These are phyloP conservation scores for Scophthalmus maximus DNA, from an alignment of 2,113 vertebrate species.

Conservation along the genomic window DNA sequence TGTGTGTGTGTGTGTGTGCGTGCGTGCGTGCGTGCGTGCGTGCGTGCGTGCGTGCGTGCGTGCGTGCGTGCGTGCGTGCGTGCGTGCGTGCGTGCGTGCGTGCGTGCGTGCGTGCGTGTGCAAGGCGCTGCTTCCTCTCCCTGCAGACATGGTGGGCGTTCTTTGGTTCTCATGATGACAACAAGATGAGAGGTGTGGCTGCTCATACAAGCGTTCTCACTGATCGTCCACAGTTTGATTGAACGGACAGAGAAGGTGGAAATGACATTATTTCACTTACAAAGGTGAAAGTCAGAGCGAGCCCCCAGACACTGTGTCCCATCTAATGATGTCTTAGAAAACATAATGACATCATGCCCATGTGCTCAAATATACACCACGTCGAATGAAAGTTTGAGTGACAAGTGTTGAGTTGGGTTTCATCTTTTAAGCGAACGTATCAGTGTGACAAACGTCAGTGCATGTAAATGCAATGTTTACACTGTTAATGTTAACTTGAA, in stretches of 20 bases:
- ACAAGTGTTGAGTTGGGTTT: too few relatives aligned
- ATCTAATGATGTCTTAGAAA: too few relatives aligned
- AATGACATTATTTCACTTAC: background rate
- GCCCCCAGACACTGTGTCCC: background rate
- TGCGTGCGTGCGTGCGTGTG: background rate
- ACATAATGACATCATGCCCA: background rate
- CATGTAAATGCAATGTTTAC: too few relatives aligned
- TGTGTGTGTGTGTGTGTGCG: background rate
- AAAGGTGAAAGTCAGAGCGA: too few relatives aligned
- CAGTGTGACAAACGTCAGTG: too few relatives aligned
- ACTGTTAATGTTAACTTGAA: too few relatives aligned
- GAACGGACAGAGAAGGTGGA: background rate
- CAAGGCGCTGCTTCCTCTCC: background rate
- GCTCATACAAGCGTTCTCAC: background rate
- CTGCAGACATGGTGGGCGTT: background rate
- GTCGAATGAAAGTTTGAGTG: background rate
- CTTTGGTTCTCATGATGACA: background rate
- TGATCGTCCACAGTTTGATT: background rate
- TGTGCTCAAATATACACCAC: background rate
- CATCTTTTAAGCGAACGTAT: too few relatives aligned
- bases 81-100: too few relatives aligned
- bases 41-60: too few relatives aligned
- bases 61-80: too few relatives aligned
- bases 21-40: background rate
- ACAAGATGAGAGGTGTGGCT: background rate